These are phyloP conservation scores for Salticus scenicus DNA, from an alignment of 2,888 invertebrate genomes.

Conservation along the genomic window DNA sequence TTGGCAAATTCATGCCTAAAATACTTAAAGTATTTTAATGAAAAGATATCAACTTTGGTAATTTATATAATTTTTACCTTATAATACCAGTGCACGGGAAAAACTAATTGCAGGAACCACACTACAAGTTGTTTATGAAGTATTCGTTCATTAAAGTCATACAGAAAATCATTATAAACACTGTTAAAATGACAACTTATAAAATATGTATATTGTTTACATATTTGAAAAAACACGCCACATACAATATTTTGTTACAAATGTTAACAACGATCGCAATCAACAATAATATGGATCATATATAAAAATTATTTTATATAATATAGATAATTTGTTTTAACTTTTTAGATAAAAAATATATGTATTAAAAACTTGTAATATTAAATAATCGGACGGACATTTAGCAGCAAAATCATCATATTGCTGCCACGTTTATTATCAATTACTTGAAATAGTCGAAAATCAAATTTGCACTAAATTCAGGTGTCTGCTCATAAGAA, in stretches of 20 bases:
- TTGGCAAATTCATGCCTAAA: neutral
- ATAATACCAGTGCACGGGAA: neutral
- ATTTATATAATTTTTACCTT: neutral
- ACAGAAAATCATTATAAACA: neutral
- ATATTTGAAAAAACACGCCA: neutral
- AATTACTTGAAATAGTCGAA: conserved; percentile 5
- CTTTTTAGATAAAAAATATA: neutral
- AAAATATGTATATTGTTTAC: neutral
- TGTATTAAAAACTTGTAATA: neutral
- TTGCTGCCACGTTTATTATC: conserved; percentile 5
- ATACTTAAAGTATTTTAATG: neutral
- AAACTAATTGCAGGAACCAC: neutral
- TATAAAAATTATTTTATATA: neutral
- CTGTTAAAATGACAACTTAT: neutral
- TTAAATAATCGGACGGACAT: neutral
- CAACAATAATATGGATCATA: neutral
- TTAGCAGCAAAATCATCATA: neutral
- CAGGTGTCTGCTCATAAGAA: no score
- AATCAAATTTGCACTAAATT: no score
- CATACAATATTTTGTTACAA: neutral
- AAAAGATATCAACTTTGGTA: neutral
- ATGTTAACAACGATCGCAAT: neutral
- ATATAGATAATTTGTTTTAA: neutral
- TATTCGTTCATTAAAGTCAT: neutral
- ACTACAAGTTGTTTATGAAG: neutral